A percentile compares a stretch with the other conserved stretches of the same genome.
These are phyloP conservation scores for Noturus placidus DNA, from an alignment of 2,113 vertebrate genomes.

Conservation along the genomic window DNA sequence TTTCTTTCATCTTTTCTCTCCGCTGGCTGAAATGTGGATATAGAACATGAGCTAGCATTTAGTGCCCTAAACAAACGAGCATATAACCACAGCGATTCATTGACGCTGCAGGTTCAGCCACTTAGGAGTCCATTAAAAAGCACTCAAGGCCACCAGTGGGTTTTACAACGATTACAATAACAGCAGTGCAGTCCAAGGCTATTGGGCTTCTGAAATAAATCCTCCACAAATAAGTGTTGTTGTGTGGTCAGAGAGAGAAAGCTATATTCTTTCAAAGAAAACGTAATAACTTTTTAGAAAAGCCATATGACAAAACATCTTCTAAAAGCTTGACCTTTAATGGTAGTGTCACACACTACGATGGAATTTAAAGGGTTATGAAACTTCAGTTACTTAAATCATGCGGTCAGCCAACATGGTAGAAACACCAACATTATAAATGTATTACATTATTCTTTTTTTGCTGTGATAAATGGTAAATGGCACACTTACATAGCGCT, in stretches of 20 bases:
- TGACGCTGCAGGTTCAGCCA: conserved; percentile 34
- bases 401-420: not conserved
- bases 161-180: conserved; percentile 55
- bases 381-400: not conserved
- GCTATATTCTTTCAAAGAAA: not conserved
- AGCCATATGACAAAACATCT: not conserved
- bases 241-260: conserved; percentile 28
- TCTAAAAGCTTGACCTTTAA: not conserved
- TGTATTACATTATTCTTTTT: not conserved
- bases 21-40: conserved; percentile 19
- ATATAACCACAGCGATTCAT: conserved; percentile 51
- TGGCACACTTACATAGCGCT: too few relatives aligned
- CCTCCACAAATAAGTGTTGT: conserved; percentile 43
- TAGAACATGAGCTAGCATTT: conserved; percentile 32
- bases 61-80: conserved; percentile 33
- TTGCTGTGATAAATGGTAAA: too few relatives aligned
- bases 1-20: conserved; percentile 26
- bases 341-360: not conserved
- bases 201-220: conserved; percentile 44
- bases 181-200: conserved; percentile 25
- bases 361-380: not conserved
- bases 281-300: not conserved
- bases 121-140: conserved; percentile 58
- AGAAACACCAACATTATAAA: not conserved
- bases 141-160: conserved; percentile 47